These are phyloP conservation scores for Lymantria dispar DNA, from an alignment of 2,888 invertebrate genomes.

Conservation along the genomic window DNA sequence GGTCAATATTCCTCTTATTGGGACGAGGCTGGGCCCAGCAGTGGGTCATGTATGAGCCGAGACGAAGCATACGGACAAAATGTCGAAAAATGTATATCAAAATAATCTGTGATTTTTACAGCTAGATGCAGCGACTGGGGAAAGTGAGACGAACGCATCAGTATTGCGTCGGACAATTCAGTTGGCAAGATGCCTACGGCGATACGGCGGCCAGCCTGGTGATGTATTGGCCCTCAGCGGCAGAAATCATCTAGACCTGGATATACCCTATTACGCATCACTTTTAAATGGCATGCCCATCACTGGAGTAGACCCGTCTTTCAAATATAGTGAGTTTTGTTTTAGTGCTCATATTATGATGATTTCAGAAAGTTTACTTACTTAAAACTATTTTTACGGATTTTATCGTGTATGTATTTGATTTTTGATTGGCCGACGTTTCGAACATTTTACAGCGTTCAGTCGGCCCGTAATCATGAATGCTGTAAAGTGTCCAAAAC, in stretches of 20 bases:
- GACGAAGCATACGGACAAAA: no score
- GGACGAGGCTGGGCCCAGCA: no score
- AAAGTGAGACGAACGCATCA: constrained; percentile 53
- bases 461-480: no score
- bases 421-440: no score
- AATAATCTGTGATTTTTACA: constrained; percentile 19
- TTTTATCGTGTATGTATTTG: no score
- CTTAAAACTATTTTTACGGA: no score
- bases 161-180: constrained; percentile 50
- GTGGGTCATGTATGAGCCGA: no score
- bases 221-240: constrained; percentile 60
- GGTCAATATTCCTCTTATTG: no score
- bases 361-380: no score
- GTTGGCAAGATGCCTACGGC: constrained; percentile 49
- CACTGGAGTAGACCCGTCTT: constrained; percentile 57
- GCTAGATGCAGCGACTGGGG: constrained; percentile 66
- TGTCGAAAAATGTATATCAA: not conserved
- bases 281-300: constrained; percentile 57
- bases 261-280: constrained; percentile 61
- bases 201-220: constrained; percentile 49
- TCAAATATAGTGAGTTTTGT: constrained; percentile 50
- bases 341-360: no score
- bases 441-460: no score
- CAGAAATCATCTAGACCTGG: constrained; percentile 58
- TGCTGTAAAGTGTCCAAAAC: no score